These are phyloP conservation scores for Horisme vitalbata DNA, from an alignment of 2,888 invertebrate genomes.

Conservation along the genomic window DNA sequence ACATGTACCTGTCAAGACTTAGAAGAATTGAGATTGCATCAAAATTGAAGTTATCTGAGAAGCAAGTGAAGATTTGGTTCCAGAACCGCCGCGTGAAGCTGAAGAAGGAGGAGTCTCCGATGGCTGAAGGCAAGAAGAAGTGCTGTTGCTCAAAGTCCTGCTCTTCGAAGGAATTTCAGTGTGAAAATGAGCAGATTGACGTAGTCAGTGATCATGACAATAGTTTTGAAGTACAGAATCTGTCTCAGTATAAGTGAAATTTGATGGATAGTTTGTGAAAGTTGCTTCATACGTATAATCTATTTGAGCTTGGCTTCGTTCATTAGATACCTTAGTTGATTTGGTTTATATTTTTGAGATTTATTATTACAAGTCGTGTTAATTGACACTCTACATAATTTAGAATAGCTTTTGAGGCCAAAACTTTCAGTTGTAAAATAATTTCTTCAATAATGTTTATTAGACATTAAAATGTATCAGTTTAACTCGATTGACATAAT, in stretches of 20 bases:
- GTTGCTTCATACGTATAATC: too few relatives aligned
- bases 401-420: constrained; percentile 73
- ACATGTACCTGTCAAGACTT: constrained; percentile 95
- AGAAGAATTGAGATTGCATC: constrained; percentile 97
- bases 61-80: constrained; percentile 98
- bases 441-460: constrained; percentile 78
- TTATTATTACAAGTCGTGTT: constrained; percentile 68
- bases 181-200: constrained; percentile 73
- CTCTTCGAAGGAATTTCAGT: constrained; percentile 54
- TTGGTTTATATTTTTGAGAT: constrained; percentile 73
- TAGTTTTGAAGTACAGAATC: constrained; percentile 61
- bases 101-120: constrained; percentile 92
- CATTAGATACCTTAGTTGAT: constrained; percentile 54
- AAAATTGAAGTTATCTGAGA: constrained; percentile 93
- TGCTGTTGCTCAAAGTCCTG: constrained; percentile 70
- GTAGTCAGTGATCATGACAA: constrained; percentile 72
- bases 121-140: constrained; percentile 59
- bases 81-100: constrained; percentile 96
- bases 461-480: too few relatives aligned
- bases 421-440: constrained; percentile 70
- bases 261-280: too few relatives aligned
- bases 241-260: constrained; percentile 55
- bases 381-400: constrained; percentile 81
- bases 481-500: too few relatives aligned
- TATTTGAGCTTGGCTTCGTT: too few relatives aligned